Conservation (phyloP, 1,140 invertebrate species). For the Pteromalus puparum region DNA sequence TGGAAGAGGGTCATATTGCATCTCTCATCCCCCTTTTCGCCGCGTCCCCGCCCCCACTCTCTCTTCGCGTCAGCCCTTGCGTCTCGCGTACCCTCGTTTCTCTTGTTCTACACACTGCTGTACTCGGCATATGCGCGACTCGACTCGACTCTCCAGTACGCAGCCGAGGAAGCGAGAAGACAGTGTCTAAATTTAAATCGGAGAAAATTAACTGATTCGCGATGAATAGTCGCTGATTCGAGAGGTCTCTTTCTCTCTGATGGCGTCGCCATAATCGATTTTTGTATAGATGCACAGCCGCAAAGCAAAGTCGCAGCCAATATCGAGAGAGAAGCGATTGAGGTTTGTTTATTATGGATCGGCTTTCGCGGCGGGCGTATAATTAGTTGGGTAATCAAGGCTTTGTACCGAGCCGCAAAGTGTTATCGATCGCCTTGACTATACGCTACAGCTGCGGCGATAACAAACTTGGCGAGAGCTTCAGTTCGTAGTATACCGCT, state of each 20-base stretch:
- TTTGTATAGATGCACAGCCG: background rate
- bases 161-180: background rate
- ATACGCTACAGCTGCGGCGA: too few relatives aligned
- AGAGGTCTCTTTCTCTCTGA: background rate
- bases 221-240: background rate
- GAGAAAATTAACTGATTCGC: constrained; percentile 1
- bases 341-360: too few relatives aligned
- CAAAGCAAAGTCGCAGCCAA: too few relatives aligned
- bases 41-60: background rate
- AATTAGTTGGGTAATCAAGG: too few relatives aligned
- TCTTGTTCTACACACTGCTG: background rate
- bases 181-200: constrained; percentile 4
- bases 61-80: background rate
- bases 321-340: background rate
- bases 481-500: too few relatives aligned
- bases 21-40: constrained; percentile 4
- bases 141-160: too few relatives aligned
- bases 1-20: constrained; percentile 34
- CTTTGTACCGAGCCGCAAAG: too few relatives aligned
- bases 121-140: background rate
- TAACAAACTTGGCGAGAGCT: too few relatives aligned
- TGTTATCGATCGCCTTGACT: too few relatives aligned
- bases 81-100: constrained; percentile 17
- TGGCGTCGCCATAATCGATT: background rate
- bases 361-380: too few relatives aligned